Evolutionary conservation across 2,888 invertebrate species (phyloP).

Genomic region (Drosophila macrospina): DNA sequence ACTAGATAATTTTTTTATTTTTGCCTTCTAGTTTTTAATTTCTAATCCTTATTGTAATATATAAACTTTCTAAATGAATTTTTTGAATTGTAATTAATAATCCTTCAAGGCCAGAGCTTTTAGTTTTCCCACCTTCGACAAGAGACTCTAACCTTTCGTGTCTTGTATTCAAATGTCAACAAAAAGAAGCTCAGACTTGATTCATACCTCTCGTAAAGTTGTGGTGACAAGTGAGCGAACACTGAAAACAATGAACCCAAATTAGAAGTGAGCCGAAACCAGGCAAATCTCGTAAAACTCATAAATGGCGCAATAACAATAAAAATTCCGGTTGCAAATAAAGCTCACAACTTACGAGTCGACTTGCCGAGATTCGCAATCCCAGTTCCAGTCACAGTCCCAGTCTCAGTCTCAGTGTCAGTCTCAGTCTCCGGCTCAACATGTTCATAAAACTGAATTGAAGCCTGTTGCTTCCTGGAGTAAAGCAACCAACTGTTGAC

Average conservation of each 20-base stretch:
- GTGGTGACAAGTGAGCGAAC: slow-evolving; percentile 32
- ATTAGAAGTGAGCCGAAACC: slow-evolving; percentile 57
- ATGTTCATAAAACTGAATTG: slow-evolving; percentile 69
- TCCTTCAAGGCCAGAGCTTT: background rate
- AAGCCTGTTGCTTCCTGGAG: slow-evolving; percentile 68
- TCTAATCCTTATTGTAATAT: background rate
- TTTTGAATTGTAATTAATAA: background rate
- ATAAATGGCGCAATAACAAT: slow-evolving; percentile 79
- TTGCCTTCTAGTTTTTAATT: too few relatives aligned
- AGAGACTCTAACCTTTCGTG: slow-evolving; percentile 24
- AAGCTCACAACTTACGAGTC: slow-evolving; percentile 66
- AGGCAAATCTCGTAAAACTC: slow-evolving; percentile 68
- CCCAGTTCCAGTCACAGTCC: slow-evolving; percentile 18
- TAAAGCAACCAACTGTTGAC: slow-evolving; percentile 83
- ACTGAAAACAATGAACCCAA: slow-evolving; percentile 54
- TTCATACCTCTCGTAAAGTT: slow-evolving; percentile 19
- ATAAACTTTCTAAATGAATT: background rate
- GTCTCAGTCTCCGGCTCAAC: slow-evolving; percentile 42
- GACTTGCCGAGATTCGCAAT: slow-evolving; percentile 56
- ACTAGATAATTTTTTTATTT: too few relatives aligned
- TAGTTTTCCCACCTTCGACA: slow-evolving; percentile 8
- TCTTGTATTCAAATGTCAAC: slow-evolving; percentile 21
- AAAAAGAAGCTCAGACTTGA: slow-evolving; percentile 32
- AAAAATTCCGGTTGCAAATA: slow-evolving; percentile 80
- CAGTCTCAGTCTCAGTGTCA: slow-evolving; percentile 17